Evolutionary conservation across 2,797 vertebrate species (phyloP).

Genomic region (Falco concolor): DNA sequence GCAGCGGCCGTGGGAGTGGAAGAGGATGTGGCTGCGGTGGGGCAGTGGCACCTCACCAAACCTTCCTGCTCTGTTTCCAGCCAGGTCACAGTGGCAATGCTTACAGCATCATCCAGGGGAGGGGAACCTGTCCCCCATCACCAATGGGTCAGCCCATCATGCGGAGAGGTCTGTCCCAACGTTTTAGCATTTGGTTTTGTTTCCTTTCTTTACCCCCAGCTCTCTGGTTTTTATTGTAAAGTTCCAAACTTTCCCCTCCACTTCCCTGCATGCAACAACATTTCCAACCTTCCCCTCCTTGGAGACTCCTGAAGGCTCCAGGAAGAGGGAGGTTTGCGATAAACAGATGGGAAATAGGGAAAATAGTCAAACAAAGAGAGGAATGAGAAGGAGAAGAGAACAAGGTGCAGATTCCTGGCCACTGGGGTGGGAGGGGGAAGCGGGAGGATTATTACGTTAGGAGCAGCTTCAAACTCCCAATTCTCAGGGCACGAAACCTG

Average conservation of each 20-base stretch:
- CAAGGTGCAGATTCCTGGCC: slow-evolving; percentile 67
- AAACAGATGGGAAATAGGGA: slow-evolving; percentile 69
- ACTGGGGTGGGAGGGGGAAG: slow-evolving; percentile 29
- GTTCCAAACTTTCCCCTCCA: slow-evolving; percentile 38
- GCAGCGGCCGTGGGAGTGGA: neutral
- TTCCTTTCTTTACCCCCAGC: neutral
- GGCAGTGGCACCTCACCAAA: neutral
- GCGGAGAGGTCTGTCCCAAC: neutral
- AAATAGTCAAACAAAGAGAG: slow-evolving; percentile 68
- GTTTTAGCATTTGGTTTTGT: neutral
- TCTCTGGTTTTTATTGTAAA: slow-evolving; percentile 26
- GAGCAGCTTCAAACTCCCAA: slow-evolving; percentile 72
- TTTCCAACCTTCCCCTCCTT: slow-evolving; percentile 43
- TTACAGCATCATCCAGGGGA: fast-evolving
- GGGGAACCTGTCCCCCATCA: neutral
- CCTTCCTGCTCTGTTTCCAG: neutral
- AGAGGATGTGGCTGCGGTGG: neutral
- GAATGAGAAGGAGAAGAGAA: slow-evolving; percentile 60
- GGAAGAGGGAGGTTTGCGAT: slow-evolving; percentile 62
- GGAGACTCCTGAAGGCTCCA: slow-evolving; percentile 54
- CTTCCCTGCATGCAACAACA: slow-evolving; percentile 47
- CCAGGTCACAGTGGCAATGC: neutral
- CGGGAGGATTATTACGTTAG: slow-evolving; percentile 60
- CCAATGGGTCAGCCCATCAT: neutral
- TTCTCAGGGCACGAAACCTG: slow-evolving; percentile 75